Percentiles rank a stretch among this genome's conserved stretches.
Evolutionary conservation across 2,797 vertebrate species (phyloP).

Genomic region (Enteromius treurensis): DNA sequence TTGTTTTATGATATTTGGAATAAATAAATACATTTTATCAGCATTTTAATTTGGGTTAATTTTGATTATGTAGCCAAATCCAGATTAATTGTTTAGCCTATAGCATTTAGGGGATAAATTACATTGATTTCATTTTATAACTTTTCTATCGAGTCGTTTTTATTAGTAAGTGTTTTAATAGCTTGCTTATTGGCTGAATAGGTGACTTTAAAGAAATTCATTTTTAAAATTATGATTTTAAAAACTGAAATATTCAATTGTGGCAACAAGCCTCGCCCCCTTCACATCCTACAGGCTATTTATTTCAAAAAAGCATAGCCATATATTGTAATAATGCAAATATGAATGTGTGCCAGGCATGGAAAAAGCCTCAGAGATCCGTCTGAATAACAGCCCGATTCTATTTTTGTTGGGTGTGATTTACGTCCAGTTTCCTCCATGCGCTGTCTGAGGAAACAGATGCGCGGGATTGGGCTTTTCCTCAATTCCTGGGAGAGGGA

Average conservation of each 20-base stretch:
- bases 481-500: slow-evolving; percentile 88
- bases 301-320: not conserved
- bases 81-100: not conserved
- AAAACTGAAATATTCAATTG: not conserved
- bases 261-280: too few relatives aligned
- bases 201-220: not conserved
- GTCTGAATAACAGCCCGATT: slow-evolving; percentile 75
- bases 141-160: not conserved
- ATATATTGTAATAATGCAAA: not conserved
- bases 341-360: slow-evolving; percentile 30
- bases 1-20: too few relatives aligned
- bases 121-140: not conserved
- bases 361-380: slow-evolving; percentile 56
- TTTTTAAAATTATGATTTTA: not conserved
- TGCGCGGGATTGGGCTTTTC: slow-evolving; percentile 91
- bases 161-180: not conserved
- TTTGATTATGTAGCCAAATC: not conserved
- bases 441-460: slow-evolving; percentile 97
- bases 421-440: slow-evolving; percentile 91
- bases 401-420: slow-evolving; percentile 93
- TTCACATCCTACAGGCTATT: not conserved
- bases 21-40: too few relatives aligned
- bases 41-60: not conserved
- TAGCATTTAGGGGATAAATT: not conserved
- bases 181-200: not conserved